A percentile compares a stretch with the other conserved stretches of the same genome.
These are phyloP conservation scores for Papilio protenor DNA, from an alignment of 2,888 invertebrate genomes.

Conservation along the genomic window DNA sequence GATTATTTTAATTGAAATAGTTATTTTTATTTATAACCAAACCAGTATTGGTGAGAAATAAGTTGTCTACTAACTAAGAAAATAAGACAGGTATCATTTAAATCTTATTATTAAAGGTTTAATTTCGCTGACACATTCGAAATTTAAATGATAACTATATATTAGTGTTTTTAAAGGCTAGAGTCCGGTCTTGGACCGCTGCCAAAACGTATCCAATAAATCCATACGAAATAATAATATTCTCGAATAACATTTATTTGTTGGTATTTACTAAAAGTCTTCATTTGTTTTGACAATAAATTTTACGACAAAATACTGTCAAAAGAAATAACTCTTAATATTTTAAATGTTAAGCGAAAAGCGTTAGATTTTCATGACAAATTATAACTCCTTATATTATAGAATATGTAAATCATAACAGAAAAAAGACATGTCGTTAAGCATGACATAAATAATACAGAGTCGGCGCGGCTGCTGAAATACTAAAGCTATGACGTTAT, in stretches of 20 bases:
- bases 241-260: background rate
- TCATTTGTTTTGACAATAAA: background rate
- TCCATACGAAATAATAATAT: conserved; percentile 13
- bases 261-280: background rate
- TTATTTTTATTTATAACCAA: background rate
- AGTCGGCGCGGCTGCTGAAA: conserved; percentile 18
- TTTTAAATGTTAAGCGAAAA: background rate
- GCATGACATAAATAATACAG: conserved; percentile 36
- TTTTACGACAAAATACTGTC: too few relatives aligned
- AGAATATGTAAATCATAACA: conserved; percentile 5
- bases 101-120: background rate
- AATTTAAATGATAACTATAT: conserved; percentile 14
- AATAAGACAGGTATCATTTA: background rate
- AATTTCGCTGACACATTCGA: conserved; percentile 10
- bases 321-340: background rate
- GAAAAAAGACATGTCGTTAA: conserved; percentile 9
- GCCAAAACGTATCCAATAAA: conserved; percentile 36
- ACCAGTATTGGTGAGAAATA: background rate
- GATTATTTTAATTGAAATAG: too few relatives aligned
- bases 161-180: conserved; percentile 15
- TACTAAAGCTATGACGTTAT: conserved; percentile 16
- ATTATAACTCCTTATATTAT: background rate
- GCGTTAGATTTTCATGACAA: background rate
- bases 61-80: background rate
- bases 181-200: conserved; percentile 20